Conservation (phyloP, 2,888 invertebrate genomes). For the Mactromeris polynyma region DNA sequence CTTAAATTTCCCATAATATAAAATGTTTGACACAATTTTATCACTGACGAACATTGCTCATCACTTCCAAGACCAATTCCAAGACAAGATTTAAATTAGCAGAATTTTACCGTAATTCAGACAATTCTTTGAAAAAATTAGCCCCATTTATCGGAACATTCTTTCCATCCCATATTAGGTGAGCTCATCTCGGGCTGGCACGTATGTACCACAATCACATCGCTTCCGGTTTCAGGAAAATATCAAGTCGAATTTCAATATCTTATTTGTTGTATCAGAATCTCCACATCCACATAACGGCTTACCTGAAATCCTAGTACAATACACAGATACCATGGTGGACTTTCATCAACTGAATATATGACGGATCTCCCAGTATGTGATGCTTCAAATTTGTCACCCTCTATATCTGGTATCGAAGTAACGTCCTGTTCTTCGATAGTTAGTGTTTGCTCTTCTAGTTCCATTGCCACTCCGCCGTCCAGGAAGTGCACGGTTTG, state of each 20-base stretch:
- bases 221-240: neutral
- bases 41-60: no score
- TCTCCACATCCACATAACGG: neutral
- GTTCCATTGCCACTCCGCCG: neutral
- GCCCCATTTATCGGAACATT: no score
- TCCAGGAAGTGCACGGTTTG: neutral
- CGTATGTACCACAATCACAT: neutral
- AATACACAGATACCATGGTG: slow-evolving; percentile 27
- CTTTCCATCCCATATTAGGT: no score
- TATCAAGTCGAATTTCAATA: neutral
- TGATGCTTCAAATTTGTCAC: neutral
- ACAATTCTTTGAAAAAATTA: no score
- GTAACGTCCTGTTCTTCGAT: neutral
- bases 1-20: no score
- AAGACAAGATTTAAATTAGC: no score
- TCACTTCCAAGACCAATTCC: no score
- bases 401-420: neutral
- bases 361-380: neutral
- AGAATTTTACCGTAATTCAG: no score
- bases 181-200: neutral
- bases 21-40: no score
- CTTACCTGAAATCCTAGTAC: slow-evolving; percentile 32
- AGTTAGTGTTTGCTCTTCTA: neutral
- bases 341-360: slow-evolving; percentile 12
- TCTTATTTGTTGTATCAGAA: neutral